Base-by-base conservation (phyloP, 2,797 vertebrate species). In the Spinibarbus caldwelli region DNA sequence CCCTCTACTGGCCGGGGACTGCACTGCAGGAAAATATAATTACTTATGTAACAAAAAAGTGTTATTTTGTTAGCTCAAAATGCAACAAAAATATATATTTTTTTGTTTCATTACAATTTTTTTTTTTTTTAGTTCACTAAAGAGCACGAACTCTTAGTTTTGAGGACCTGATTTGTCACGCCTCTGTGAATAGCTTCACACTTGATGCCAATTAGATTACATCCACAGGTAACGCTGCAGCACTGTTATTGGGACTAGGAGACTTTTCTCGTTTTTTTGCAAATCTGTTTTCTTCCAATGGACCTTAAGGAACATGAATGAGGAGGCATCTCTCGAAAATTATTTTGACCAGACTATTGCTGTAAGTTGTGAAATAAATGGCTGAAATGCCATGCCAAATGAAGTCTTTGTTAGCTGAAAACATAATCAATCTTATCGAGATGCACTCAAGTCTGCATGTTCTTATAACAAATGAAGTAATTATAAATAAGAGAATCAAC, bases 301-400 rank as follows among this genome's bases (percentile, higher is more conserved):
- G 72, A 49, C 31, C 2, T 8, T 17, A 17, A 38, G 26, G 64
- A 78, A 70, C 19, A 97, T 97, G 95, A 96, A 96, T 0, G 95
- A 94, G 0, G 92, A 70, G 0, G 90, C 88, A 0, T 78, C 90
- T 1, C 87, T 98, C 91, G 96, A 98, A 91, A 90, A 87, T 34
- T 98, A 96, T 90, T 94, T 98, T 90, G 96, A 97, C 72, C 94
- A 94, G 52, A 96, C 95, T 4, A 91, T 95, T 41, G 90, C 89
- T 90, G 96, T 97, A 90, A 94, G 94, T 93, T 83, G 7, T 45
- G 8, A 38, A 80, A 80, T 64, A 6, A 79, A 43, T 64, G 10
- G 4, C 34, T 26, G 8, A 77, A 77, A 77, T 17, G 6, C 34
- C 52, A 54, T 14, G n/a, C 5, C 23, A 59, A n/a, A 57, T 77